phyloP scores from a whole-genome alignment of 2,888 invertebrate genomes.

The Lasioglossum leucozonium region DNA sequence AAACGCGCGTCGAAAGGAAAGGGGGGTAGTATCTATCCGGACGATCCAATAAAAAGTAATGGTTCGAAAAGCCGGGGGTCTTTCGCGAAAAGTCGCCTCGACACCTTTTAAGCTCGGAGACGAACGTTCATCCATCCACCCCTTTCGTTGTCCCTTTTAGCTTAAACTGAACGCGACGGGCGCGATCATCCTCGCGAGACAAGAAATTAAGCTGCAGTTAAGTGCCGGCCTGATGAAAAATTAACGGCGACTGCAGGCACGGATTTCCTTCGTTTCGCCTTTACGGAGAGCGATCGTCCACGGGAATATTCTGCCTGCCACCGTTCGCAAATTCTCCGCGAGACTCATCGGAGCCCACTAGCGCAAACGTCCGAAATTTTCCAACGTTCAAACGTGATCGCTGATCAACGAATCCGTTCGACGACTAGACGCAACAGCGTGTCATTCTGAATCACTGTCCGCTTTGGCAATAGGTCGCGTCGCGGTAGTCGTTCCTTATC shows the following conservation, averaged over 20 bases:
- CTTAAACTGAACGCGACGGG: conserved; percentile 72
- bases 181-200: conserved; percentile 72
- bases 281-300: conserved; percentile 55
- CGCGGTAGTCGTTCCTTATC: not conserved
- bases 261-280: conserved; percentile 51
- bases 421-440: not conserved
- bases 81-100: conserved; percentile 80
- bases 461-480: not conserved
- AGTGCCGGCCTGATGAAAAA: conserved; percentile 67
- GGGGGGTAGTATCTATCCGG: conserved; percentile 62
- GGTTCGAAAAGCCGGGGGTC: conserved; percentile 75
- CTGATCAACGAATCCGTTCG: not conserved
- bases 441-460: not conserved
- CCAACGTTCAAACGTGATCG: not conserved
- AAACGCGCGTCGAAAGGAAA: conserved; percentile 38
- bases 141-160: conserved; percentile 63
- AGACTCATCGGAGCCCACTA: conserved; percentile 38
- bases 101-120: conserved; percentile 79
- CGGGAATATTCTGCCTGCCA: not conserved
- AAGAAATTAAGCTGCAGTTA: conserved; percentile 72
- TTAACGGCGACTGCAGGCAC: conserved; percentile 61
- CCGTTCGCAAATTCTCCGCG: conserved; percentile 33
- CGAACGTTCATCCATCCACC: conserved; percentile 66
- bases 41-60: conserved; percentile 77
- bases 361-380: not conserved